Percentiles rank a stretch among this genome's conserved stretches.
phyloP scores from a whole-genome alignment of 2,888 invertebrate species.

The Acheta domesticus region DNA sequence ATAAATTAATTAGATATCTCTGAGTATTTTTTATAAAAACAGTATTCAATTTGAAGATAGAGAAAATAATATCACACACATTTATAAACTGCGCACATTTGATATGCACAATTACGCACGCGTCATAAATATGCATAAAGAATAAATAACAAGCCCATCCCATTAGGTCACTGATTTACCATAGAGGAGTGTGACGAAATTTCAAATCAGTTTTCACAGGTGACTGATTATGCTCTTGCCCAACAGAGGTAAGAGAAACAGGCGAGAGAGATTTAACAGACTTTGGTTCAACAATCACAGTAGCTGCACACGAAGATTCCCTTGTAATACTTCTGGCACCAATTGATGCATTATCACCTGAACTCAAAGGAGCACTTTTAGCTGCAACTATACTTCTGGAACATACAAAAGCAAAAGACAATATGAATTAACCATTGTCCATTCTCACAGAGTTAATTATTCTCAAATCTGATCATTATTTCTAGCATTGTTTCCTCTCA shows the following conservation, averaged over 20 bases:
- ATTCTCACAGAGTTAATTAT: no score
- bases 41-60: neutral
- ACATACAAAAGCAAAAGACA: slow-evolving; percentile 5
- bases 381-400: neutral
- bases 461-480: no score
- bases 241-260: neutral
- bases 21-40: slow-evolving; percentile 5
- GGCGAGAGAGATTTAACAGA: neutral
- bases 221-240: neutral
- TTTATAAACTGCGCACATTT: no score
- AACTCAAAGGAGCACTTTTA: neutral
- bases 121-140: neutral
- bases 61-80: no score
- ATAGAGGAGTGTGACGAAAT: neutral
- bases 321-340: neutral
- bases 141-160: slow-evolving; percentile 8
- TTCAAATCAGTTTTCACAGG: slow-evolving; percentile 7
- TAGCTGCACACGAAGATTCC: neutral
- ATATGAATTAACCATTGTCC: no score
- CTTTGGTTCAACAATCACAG: slow-evolving; percentile 18
- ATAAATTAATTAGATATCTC: no score
- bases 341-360: neutral
- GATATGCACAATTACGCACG: no score
- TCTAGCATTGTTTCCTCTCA: no score
- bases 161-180: neutral